Conservation (phyloP, 2,888 invertebrate species). For the Apodemia hepburni region DNA sequence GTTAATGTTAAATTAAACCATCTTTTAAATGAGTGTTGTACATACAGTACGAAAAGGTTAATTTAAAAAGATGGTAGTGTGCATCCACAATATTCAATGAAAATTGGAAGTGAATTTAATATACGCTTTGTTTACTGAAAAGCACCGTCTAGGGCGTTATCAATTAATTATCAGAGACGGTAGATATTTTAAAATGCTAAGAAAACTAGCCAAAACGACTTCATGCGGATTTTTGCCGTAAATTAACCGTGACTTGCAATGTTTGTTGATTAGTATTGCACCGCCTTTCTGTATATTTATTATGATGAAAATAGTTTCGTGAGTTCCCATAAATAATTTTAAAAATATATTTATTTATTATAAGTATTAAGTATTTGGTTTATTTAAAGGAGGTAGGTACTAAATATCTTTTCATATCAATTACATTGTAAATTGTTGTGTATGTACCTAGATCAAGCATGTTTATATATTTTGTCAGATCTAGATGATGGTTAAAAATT, state of each 20-base stretch:
- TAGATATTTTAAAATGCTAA: neutral
- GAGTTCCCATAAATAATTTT: neutral
- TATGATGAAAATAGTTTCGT: neutral
- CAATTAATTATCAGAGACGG: neutral
- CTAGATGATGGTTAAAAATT: constrained; percentile 24
- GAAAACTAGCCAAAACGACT: neutral
- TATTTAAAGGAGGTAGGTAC: constrained; percentile 4
- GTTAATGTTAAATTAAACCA: no score
- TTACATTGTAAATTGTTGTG: neutral
- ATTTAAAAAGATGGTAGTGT: no score
- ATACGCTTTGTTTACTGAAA: no score
- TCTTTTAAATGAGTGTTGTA: no score
- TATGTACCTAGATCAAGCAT: neutral
- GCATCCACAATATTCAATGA: no score
- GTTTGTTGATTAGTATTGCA: neutral
- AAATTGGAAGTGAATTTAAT: no score
- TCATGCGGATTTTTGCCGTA: neutral
- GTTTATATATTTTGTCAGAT: constrained; percentile 26
- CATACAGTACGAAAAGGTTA: no score
- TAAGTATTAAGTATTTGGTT: constrained; percentile 4
- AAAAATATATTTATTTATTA: neutral
- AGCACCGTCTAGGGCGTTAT: neutral
- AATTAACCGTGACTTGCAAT: neutral
- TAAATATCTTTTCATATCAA: constrained; percentile 7
- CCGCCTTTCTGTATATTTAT: neutral